Evolutionary conservation across 2,888 invertebrate genomes (phyloP).

Genomic region (Catocala fraxini): DNA sequence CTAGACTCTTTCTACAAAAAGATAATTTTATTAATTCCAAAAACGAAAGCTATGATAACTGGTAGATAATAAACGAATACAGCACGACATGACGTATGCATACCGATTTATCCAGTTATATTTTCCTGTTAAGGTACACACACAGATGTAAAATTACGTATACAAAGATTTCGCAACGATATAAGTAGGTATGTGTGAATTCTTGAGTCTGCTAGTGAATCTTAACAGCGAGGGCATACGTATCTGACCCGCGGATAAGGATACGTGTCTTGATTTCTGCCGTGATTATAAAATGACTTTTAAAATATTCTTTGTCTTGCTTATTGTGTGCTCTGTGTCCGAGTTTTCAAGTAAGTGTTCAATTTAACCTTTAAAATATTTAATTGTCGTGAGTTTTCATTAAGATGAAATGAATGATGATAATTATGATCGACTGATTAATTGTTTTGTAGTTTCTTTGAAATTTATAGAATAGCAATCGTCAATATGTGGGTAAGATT

Average conservation of each 20-base stretch:
- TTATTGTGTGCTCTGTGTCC: conserved; percentile 20
- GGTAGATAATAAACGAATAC: no score
- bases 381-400: no score
- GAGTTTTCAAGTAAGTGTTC: conserved; percentile 28
- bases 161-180: background rate
- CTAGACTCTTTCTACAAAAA: no score
- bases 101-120: conserved; percentile 6
- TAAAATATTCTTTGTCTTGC: conserved; percentile 23
- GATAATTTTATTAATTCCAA: no score
- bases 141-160: conserved; percentile 4
- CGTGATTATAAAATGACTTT: conserved; percentile 21
- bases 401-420: no score
- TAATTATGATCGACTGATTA: no score
- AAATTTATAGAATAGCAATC: no score
- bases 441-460: no score
- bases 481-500: no score
- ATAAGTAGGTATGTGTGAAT: background rate
- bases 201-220: conserved; percentile 1
- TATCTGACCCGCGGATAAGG: background rate
- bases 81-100: background rate
- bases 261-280: background rate
- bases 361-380: no score
- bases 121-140: conserved; percentile 17
- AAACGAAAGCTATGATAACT: no score
- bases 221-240: background rate